Base-by-base conservation (phyloP, 2,888 invertebrate genomes). In the Alsophila aescularia region DNA sequence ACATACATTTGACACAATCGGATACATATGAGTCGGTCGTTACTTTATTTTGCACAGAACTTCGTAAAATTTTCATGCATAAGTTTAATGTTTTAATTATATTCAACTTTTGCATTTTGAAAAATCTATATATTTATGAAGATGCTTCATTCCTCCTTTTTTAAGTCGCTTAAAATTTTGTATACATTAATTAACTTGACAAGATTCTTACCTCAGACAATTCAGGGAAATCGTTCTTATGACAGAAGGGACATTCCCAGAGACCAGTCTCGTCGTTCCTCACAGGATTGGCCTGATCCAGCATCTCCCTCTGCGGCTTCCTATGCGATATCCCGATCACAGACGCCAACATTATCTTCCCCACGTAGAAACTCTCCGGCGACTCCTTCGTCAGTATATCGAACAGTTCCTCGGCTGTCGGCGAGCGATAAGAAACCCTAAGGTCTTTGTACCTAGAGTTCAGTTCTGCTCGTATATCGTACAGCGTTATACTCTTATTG, bases 241-340 rank as follows among this genome's bases (percentile, higher is more conserved):
- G 93, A 90, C 99, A 99, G 87, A 99, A 98, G 0, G 98, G 98
- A 91, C 99, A 99, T 80, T 98, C 97, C 99, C 99, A 99, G 34
- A 98, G 91, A 0, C 98, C 98, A 6, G 97, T 97, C 72, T 98
- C 97, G 57, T 98, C 98, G 75, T 98, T 97, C 66, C 98, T 93
- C 36, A 98, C 97, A 0, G 99, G 99, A 90, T 98, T 98, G 0
- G 98, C 98, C 79, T 98, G 96, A 79, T 99, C 98, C 52, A 99
- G 81, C 90, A 98, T 98, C 57, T 99, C 98, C 21, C 96, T 95
- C 77, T 97, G 96, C 0, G 98, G 98, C 75, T 97, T 97, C 60
- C 96, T 94, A 68, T 97, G 96, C 10, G 95, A 94, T 63, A 98
- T 97, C 0, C 96, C 96, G 7, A 93, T 85, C 0, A 98, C 98